phyloP scores from a whole-genome alignment of 2,113 vertebrate species.

The Cyanocitta stelleri region DNA sequence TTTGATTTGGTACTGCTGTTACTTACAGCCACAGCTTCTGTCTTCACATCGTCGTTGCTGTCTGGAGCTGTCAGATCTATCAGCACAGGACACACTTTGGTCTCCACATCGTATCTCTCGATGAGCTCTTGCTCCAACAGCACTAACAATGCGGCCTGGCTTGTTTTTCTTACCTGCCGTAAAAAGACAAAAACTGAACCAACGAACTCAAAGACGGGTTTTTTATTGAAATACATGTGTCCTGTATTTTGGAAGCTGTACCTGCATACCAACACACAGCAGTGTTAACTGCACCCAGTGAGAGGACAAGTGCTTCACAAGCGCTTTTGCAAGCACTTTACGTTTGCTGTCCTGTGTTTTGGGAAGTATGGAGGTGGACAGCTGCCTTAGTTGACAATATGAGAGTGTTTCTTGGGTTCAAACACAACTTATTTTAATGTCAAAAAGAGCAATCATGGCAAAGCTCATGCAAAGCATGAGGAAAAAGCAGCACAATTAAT shows the following conservation, averaged over 20 bases:
- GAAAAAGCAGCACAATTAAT: background rate
- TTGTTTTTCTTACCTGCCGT: conserved; percentile 84
- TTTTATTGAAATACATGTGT: background rate
- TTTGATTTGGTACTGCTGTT: background rate
- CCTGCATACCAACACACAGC: background rate
- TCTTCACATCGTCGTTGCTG: conserved; percentile 88
- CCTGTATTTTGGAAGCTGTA: background rate
- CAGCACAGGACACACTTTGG: conserved; percentile 85
- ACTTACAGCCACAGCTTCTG: conserved; percentile 87
- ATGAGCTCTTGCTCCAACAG: conserved; percentile 87
- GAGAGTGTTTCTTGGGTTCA: background rate
- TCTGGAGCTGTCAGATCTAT: conserved; percentile 87
- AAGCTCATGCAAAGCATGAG: background rate
- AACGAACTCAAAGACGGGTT: background rate
- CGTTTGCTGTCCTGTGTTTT: background rate
- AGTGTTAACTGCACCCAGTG: background rate
- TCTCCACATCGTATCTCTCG: conserved; percentile 82
- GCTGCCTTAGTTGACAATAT: background rate
- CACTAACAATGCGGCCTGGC: conserved; percentile 84
- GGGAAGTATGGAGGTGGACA: background rate
- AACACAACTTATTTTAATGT: background rate
- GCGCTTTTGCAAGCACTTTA: background rate
- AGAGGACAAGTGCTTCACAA: background rate
- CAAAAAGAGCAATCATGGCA: background rate
- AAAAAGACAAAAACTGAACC: background rate